These are phyloP conservation scores for Scolopax rusticola DNA, from an alignment of 2,797 vertebrate species.

Conservation along the genomic window DNA sequence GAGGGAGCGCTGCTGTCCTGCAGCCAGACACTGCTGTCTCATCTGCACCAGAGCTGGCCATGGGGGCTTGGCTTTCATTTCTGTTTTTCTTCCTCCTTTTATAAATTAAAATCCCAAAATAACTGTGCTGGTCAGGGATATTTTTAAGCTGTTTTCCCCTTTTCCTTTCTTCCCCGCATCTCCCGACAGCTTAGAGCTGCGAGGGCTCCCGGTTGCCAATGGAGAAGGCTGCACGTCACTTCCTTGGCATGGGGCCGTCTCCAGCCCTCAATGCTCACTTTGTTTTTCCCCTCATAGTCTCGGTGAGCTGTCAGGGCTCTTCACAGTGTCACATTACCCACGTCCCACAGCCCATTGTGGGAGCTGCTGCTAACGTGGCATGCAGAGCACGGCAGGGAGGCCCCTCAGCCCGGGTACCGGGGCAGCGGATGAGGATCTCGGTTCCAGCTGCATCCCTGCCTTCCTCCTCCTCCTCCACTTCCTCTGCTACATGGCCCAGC, in stretches of 20 bases:
- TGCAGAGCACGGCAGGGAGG: fast-evolving
- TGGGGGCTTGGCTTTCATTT: neutral
- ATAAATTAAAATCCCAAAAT: constrained; percentile 30
- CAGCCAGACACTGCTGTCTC: neutral
- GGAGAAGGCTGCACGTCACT: constrained; percentile 8
- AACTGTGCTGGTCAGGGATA: constrained; percentile 22
- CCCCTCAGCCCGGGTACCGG: neutral
- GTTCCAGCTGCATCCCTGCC: neutral
- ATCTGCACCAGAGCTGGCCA: neutral
- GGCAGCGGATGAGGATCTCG: neutral
- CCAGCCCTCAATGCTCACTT: constrained; percentile 28
- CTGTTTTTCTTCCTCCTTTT: constrained; percentile 12
- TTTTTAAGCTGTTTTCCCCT: constrained; percentile 32
- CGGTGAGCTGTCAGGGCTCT: neutral
- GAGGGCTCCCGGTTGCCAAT: neutral
- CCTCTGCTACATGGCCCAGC: neutral
- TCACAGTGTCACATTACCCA: neutral
- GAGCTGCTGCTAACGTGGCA: neutral
- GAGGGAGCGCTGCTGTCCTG: neutral
- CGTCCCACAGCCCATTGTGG: neutral
- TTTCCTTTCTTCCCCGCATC: neutral
- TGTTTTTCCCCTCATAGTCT: neutral
- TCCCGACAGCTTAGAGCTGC: neutral
- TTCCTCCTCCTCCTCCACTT: neutral
- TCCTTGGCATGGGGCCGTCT: constrained; percentile 32